These are phyloP conservation scores for Neuroterus valhalla DNA, from an alignment of 1,140 invertebrate species.

Conservation along the genomic window DNA sequence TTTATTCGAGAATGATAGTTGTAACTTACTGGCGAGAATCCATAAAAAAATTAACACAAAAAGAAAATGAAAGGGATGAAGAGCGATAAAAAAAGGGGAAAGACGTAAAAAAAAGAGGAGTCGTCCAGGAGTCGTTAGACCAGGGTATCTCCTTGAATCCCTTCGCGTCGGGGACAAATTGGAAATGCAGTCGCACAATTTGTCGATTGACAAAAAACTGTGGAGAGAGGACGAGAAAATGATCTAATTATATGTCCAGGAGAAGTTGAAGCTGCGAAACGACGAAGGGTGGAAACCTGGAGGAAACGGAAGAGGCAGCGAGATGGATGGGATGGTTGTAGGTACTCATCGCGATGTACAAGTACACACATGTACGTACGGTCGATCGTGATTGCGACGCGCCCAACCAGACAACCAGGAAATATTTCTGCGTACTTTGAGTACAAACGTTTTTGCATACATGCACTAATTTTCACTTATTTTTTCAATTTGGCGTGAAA, in stretches of 20 bases:
- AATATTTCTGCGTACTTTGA: slow-evolving; percentile 42
- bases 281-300: background rate
- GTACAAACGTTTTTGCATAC: background rate
- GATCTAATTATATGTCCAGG: slow-evolving; percentile 44
- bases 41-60: background rate
- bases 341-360: slow-evolving; percentile 19
- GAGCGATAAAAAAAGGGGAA: background rate
- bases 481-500: background rate
- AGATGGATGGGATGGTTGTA: slow-evolving; percentile 1
- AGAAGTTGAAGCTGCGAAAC: slow-evolving; percentile 31
- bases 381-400: slow-evolving; percentile 48
- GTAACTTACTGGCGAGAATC: slow-evolving; percentile 1
- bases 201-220: slow-evolving; percentile 43
- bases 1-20: slow-evolving; percentile 20
- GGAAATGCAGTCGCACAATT: slow-evolving; percentile 44
- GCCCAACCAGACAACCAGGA: slow-evolving; percentile 56
- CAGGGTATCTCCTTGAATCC: slow-evolving; percentile 13
- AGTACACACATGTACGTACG: slow-evolving; percentile 19
- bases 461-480: background rate
- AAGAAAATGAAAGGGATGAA: background rate
- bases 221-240: slow-evolving; percentile 38
- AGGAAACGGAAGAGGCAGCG: slow-evolving; percentile 14
- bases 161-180: slow-evolving; percentile 34
- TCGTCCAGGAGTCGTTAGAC: slow-evolving; percentile 23
- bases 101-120: background rate